Evolutionary conservation across 2,888 invertebrate genomes (phyloP).

Genomic region (Tenthredo livida): DNA sequence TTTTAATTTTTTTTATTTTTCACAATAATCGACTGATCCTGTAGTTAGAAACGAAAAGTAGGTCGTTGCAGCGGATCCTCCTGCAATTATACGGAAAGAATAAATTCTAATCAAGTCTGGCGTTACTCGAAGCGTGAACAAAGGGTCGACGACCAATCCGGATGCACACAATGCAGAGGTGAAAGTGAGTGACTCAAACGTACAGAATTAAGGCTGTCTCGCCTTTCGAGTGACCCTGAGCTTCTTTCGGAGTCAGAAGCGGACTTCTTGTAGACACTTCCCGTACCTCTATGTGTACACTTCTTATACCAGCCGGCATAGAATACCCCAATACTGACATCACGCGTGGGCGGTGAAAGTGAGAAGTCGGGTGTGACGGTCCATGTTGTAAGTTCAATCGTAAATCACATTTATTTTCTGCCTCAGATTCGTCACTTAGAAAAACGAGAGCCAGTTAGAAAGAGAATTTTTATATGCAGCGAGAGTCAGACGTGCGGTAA

Average conservation of each 20-base stretch:
- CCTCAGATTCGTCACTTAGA: not conserved
- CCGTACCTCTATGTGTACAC: conserved; percentile 18
- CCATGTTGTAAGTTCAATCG: not conserved
- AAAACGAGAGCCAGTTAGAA: not conserved
- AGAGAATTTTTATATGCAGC: not conserved
- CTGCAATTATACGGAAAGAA: not conserved
- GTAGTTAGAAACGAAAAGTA: not conserved
- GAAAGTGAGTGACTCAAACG: conserved; percentile 64
- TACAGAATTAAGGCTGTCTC: conserved; percentile 50
- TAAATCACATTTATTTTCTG: not conserved
- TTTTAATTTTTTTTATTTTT: too few species aligned
- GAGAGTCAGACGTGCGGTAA: not conserved
- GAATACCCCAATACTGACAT: conserved; percentile 37
- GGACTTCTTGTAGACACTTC: conserved; percentile 37
- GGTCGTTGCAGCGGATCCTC: not conserved
- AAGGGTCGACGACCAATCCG: conserved; percentile 60
- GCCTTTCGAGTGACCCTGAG: conserved; percentile 49
- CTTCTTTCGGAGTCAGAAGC: conserved; percentile 37
- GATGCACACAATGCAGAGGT: conserved; percentile 64
- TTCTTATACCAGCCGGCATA: not conserved
- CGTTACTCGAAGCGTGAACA: conserved; percentile 35
- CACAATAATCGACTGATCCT: not conserved
- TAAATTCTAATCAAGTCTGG: conserved; percentile 28
- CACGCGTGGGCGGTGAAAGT: conserved; percentile 51
- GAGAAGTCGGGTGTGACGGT: conserved; percentile 44